Evolutionary conservation across 2,113 vertebrate genomes (phyloP).

Genomic region (Elachura formosa): DNA sequence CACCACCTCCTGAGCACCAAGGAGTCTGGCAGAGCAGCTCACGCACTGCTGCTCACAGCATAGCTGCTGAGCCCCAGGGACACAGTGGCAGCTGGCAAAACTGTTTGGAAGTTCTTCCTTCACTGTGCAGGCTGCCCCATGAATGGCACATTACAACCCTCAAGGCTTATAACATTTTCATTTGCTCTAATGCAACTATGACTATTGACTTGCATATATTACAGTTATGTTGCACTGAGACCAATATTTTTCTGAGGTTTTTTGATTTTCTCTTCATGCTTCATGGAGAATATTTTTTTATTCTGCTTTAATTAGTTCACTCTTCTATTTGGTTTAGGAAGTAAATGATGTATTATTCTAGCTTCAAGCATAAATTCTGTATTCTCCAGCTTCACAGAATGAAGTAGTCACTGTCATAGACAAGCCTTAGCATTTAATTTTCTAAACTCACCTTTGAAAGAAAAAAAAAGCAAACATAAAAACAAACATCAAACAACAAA

Average conservation of each 20-base stretch:
- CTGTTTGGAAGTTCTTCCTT: neutral
- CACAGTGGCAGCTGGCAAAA: neutral
- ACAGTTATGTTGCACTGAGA: neutral
- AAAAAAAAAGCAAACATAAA: neutral
- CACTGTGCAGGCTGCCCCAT: neutral
- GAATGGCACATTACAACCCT: neutral
- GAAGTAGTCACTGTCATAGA: neutral
- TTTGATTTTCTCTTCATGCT: neutral
- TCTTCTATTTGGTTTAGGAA: neutral
- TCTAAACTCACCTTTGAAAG: neutral
- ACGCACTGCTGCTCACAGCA: neutral
- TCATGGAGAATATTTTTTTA: neutral
- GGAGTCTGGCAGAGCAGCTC: neutral
- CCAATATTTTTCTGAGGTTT: neutral
- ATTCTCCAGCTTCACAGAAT: neutral
- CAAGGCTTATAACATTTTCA: neutral
- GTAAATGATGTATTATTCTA: neutral
- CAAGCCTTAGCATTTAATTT: neutral
- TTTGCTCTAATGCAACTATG: neutral
- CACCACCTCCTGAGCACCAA: neutral
- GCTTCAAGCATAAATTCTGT: neutral
- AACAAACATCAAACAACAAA: neutral
- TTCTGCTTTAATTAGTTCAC: neutral
- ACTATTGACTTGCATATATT: neutral
- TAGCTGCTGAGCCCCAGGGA: neutral